These are phyloP conservation scores for Ophiodon elongatus DNA, from an alignment of 2,113 vertebrate species.

Conservation along the genomic window DNA sequence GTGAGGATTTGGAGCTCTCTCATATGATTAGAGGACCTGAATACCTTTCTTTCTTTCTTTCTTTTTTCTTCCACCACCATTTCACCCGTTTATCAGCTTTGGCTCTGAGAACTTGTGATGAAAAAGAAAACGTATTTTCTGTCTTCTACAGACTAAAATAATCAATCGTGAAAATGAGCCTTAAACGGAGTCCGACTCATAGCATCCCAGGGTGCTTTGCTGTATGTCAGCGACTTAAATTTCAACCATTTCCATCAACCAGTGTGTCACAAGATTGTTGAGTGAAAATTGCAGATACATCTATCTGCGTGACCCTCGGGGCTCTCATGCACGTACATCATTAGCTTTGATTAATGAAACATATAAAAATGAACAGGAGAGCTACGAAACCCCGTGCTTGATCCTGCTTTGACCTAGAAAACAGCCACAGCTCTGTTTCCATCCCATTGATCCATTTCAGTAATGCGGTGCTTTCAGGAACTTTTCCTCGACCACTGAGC, in stretches of 20 bases:
- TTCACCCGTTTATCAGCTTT: neutral
- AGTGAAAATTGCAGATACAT: neutral
- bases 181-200: too few species aligned
- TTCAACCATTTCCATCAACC: neutral
- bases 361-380: neutral
- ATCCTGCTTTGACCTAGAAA: slow-evolving; percentile 51
- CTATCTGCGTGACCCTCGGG: neutral
- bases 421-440: slow-evolving; percentile 27
- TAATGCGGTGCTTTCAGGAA: slow-evolving; percentile 13
- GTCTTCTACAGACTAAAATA: neutral
- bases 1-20: neutral
- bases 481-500: neutral
- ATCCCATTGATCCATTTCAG: slow-evolving; percentile 5
- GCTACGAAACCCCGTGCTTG: neutral
- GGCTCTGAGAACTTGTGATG: neutral
- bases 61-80: too few species aligned
- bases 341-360: neutral
- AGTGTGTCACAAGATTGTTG: neutral
- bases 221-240: neutral
- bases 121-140: too few species aligned
- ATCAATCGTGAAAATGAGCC: neutral
- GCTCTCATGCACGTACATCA: neutral
- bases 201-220: neutral
- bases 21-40: neutral
- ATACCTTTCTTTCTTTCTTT: neutral